Evolutionary conservation across 2,888 invertebrate species (phyloP).

Genomic region (Agriotes lineatus): DNA sequence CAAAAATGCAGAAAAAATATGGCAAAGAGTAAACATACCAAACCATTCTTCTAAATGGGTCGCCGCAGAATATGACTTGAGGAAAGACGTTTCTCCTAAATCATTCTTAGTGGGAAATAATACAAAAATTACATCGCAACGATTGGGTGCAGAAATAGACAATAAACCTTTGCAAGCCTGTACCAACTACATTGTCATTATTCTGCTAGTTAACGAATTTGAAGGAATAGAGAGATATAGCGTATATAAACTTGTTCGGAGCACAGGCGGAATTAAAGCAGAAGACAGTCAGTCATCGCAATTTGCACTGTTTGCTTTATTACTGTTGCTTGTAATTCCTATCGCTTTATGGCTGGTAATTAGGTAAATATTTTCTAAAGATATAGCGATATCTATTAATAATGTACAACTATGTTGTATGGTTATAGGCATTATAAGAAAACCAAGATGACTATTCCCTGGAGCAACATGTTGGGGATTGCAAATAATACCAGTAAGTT

Average conservation of each 20-base stretch:
- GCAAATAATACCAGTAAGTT: too few relatives aligned
- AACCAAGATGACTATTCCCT: background rate
- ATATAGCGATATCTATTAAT: too few relatives aligned
- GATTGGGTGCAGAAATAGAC: conserved; percentile 4
- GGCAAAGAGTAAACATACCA: conserved; percentile 1
- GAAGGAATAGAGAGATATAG: conserved; percentile 6
- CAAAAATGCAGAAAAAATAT: too few relatives aligned
- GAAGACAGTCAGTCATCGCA: background rate
- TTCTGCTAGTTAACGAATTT: conserved; percentile 40
- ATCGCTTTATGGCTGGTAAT: conserved; percentile 21
- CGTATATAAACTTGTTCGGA: background rate
- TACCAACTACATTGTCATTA: conserved; percentile 30
- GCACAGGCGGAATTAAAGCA: background rate
- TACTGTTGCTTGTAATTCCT: conserved; percentile 41
- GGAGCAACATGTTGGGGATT: too few relatives aligned
- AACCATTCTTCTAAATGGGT: conserved; percentile 23
- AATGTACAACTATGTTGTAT: too few relatives aligned
- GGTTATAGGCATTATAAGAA: conserved; percentile 8
- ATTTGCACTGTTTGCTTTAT: conserved; percentile 30
- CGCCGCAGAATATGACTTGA: conserved; percentile 17
- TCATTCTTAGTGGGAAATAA: conserved; percentile 26
- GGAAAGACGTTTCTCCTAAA: background rate
- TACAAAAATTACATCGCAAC: background rate
- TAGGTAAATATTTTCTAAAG: conserved; percentile 25
- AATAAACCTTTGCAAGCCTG: conserved; percentile 43